Conservation (phyloP, 2,888 invertebrate genomes). For the Caenorhabditis uteleia region DNA sequence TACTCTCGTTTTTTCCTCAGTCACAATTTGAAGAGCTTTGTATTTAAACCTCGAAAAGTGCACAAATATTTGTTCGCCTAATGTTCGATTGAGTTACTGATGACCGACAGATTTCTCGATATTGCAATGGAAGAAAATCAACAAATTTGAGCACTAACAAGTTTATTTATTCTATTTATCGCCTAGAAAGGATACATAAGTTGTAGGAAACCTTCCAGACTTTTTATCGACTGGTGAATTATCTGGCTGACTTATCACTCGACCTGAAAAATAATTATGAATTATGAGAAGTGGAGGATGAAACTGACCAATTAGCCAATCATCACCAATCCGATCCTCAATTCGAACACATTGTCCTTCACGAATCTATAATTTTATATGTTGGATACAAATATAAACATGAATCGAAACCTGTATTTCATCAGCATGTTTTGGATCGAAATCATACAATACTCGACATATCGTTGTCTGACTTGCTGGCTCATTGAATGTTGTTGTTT, state of each 20-base stretch:
- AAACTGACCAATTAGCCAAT: slow-evolving; percentile 56
- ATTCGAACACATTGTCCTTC: slow-evolving; percentile 53
- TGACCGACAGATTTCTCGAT: no score
- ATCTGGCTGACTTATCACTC: slow-evolving; percentile 32
- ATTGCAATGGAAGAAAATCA: not conserved
- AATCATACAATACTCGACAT: slow-evolving; percentile 49
- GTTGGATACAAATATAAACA: no score
- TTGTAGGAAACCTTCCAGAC: slow-evolving; percentile 53
- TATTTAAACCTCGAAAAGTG: no score
- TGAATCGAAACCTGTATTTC: slow-evolving; percentile 50
- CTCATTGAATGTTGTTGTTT: slow-evolving; percentile 24
- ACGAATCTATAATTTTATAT: slow-evolving; percentile 33
- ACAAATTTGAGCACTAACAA: not conserved
- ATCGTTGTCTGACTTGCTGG: slow-evolving; percentile 19
- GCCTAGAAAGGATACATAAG: slow-evolving; percentile 46
- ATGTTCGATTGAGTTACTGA: no score
- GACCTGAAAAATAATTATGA: slow-evolving; percentile 1
- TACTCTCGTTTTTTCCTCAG: no score
- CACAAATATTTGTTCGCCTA: no score
- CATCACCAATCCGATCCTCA: slow-evolving; percentile 51
- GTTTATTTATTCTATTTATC: slow-evolving; percentile 8
- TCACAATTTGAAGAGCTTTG: no score
- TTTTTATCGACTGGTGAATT: slow-evolving; percentile 7
- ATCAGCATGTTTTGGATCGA: slow-evolving; percentile 47
- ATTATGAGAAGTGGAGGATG: slow-evolving; percentile 25